These are phyloP conservation scores for Catocala sponsa DNA, from an alignment of 2,888 invertebrate species.

Conservation along the genomic window DNA sequence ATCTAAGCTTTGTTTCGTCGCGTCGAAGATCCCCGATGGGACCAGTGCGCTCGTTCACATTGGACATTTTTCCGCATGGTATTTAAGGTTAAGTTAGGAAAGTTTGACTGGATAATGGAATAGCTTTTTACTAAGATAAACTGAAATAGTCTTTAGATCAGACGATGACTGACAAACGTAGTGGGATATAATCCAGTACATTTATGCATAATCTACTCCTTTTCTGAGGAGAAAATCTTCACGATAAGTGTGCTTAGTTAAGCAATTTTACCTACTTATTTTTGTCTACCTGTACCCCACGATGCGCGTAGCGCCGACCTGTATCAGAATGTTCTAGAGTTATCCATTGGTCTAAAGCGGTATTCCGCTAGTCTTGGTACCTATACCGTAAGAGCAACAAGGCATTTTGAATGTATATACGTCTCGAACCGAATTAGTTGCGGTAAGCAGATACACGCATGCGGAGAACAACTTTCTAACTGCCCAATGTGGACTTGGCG, in stretches of 20 bases:
- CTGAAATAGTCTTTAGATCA: no score
- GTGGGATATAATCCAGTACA: not conserved
- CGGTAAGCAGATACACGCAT: slow-evolving; percentile 24
- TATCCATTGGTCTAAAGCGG: no score
- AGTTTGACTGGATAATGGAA: not conserved
- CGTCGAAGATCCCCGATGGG: slow-evolving; percentile 61
- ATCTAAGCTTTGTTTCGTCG: slow-evolving; percentile 49
- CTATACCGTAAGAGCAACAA: slow-evolving; percentile 8
- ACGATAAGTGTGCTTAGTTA: not conserved
- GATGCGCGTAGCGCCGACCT: no score
- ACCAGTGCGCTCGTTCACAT: slow-evolving; percentile 49
- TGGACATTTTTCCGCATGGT: slow-evolving; percentile 28
- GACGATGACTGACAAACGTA: not conserved
- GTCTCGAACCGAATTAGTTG: slow-evolving; percentile 35
- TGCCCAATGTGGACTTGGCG: slow-evolving; percentile 36
- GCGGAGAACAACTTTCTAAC: slow-evolving; percentile 16
- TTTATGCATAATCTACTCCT: not conserved
- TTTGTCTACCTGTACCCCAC: not conserved
- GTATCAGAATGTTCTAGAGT: no score
- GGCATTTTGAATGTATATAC: slow-evolving; percentile 32
- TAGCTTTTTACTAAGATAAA: not conserved
- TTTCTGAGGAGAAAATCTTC: not conserved
- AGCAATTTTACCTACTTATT: not conserved
- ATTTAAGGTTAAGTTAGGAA: slow-evolving; percentile 15
- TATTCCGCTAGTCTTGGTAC: not conserved